These are phyloP conservation scores for Drosophila obscura DNA, from an alignment of 1,140 invertebrate genomes.

Conservation along the genomic window DNA sequence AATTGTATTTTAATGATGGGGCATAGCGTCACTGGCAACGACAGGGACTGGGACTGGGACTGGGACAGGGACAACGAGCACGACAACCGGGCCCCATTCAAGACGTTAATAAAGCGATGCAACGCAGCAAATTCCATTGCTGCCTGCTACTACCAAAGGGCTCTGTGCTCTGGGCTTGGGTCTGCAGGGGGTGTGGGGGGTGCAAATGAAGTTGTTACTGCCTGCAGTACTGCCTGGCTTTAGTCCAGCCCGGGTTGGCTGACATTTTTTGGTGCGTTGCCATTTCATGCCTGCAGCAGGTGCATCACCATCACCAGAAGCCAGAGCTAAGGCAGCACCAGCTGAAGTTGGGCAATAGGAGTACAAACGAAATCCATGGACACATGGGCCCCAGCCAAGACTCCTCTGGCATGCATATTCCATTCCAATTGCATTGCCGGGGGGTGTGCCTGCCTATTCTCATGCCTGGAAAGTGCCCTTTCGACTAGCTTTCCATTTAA, in stretches of 20 bases:
- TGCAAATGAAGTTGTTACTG: conserved; percentile 73
- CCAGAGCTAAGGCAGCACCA: too few relatives aligned
- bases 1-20: conserved; percentile 82
- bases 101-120: conserved; percentile 79
- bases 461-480: conserved; percentile 28
- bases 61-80: conserved; percentile 23
- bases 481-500: conserved; percentile 48
- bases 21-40: conserved; percentile 46
- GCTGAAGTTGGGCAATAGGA: background rate
- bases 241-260: conserved; percentile 15
- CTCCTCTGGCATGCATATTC: conserved; percentile 40
- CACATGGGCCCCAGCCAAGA: conserved; percentile 2
- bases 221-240: conserved; percentile 7
- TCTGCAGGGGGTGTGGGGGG: background rate
- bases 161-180: background rate
- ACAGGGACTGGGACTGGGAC: conserved; percentile 9
- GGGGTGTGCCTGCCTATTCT: conserved; percentile 6
- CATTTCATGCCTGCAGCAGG: conserved; percentile 47
- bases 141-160: background rate
- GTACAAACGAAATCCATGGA: conserved; percentile 10
- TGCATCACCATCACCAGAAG: conserved; percentile 19
- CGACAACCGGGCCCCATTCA: conserved; percentile 41
- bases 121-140: conserved; percentile 49
- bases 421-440: conserved; percentile 33
- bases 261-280: conserved; percentile 45